Conservation (phyloP, 2,888 invertebrate genomes). For the Ichneumon xanthorius region DNA sequence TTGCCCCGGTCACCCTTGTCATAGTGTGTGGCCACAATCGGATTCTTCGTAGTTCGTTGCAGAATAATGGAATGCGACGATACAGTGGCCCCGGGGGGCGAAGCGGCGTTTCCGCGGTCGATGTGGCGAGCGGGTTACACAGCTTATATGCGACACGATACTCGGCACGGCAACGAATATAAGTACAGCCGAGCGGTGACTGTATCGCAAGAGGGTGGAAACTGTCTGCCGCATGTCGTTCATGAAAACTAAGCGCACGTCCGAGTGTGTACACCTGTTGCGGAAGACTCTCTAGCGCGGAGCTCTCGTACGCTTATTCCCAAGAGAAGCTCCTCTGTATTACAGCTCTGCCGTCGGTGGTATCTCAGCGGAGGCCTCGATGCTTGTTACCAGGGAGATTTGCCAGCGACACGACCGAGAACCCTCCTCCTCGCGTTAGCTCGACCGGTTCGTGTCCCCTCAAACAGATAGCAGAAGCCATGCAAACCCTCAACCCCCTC, state of each 20-base stretch:
- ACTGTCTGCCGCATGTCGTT: conserved; percentile 12
- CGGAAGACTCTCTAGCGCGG: conserved; percentile 36
- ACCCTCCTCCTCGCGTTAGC: conserved; percentile 23
- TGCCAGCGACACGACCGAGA: conserved; percentile 48
- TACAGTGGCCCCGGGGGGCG: too few relatives aligned
- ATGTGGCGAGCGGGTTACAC: not conserved
- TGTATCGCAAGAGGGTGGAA: conserved; percentile 6
- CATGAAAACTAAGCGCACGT: conserved; percentile 38
- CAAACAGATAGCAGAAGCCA: conserved; percentile 12
- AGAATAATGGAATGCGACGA: too few relatives aligned
- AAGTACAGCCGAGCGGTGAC: not conserved
- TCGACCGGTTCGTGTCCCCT: conserved; percentile 14
- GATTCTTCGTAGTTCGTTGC: too few relatives aligned
- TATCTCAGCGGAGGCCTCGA: conserved; percentile 35
- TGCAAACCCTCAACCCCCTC: not conserved
- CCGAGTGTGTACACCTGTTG: conserved; percentile 67
- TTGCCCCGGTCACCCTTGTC: too few relatives aligned
- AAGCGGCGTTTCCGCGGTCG: too few relatives aligned
- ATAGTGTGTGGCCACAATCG: too few relatives aligned
- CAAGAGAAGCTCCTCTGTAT: conserved; percentile 20
- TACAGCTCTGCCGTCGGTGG: not conserved
- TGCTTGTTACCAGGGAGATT: conserved; percentile 55
- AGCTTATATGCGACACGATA: not conserved
- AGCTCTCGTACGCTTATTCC: conserved; percentile 23
- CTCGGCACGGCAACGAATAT: not conserved